These are phyloP conservation scores for Calcarius ornatus DNA, from an alignment of 2,113 vertebrate species.

Conservation along the genomic window DNA sequence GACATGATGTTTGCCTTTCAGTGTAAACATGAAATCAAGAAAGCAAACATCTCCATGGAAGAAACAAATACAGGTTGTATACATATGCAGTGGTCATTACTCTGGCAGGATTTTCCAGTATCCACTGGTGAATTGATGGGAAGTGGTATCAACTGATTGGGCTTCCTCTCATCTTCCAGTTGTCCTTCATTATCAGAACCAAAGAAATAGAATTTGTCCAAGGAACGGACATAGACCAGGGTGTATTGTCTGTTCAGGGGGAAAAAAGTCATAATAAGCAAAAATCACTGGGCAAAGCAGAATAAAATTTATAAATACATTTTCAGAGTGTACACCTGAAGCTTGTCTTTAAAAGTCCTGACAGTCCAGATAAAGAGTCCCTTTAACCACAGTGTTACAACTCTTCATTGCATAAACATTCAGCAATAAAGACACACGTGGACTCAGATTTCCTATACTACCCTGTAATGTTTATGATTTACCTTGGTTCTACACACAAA, in stretches of 20 bases:
- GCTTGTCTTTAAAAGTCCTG: not conserved
- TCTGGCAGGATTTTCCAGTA: not conserved
- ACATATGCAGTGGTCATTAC: not conserved
- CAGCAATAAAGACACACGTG: not conserved
- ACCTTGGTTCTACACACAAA: not conserved
- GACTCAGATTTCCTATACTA: not conserved
- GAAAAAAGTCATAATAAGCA: not conserved
- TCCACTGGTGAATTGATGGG: not conserved
- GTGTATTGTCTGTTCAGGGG: constrained; percentile 67
- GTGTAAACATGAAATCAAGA: not conserved
- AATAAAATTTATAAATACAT: not conserved
- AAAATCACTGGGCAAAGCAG: not conserved
- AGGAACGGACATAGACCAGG: constrained; percentile 59
- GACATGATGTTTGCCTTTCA: not conserved
- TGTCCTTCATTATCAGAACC: constrained; percentile 59
- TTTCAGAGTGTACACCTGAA: not conserved
- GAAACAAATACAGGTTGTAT: not conserved
- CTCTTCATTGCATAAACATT: not conserved
- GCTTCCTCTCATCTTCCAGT: constrained; percentile 11
- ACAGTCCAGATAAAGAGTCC: not conserved
- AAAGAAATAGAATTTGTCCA: constrained; percentile 71
- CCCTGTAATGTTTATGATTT: not conserved
- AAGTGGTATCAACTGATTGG: constrained; percentile 53
- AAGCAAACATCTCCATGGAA: not conserved
- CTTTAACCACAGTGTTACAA: not conserved